Base-by-base conservation (phyloP, 1,140 invertebrate species). In the Nixonia krombeini region DNA sequence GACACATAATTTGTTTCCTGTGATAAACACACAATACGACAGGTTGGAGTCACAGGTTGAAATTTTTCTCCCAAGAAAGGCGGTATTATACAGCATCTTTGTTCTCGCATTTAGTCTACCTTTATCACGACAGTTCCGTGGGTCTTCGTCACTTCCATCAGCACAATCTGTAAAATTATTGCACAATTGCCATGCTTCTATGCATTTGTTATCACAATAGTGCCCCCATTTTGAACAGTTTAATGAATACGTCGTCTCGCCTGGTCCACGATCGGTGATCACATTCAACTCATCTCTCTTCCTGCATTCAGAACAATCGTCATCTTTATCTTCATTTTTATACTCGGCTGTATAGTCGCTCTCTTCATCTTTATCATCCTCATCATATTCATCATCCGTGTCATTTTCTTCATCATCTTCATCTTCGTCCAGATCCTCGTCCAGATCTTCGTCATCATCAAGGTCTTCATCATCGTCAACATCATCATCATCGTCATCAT, bases 61-160 rank as follows among this genome's bases (percentile, higher is more conserved):
- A 21, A 21, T 6, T 2, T 21, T 21, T 21, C 6, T 21, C 21
- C 21, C 6, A 21, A 21, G 10, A 25, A 63, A 66, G 58, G 44
- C 17, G 8, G 18, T 55, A 45, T 53, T 50, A 7, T 63, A 63
- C 58, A 63, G 51, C 52, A 5, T 9, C 40, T 18, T 28, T 42
- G 8, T 15, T 58, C 33, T 55, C 21, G 37, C 55, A 9, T 52
- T 53, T 62, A 51, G 18, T 62, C 58, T 71, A 71, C 63, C 63
- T 66, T 35, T 1, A 28, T 8, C 2, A 21, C 21, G 21, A 25
- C 69, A 67, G 3, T 25, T 51, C 42, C 5, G 23, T 40, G 13
- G 46, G 5, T 63, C 68, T 71, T 88, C 87, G 70, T 88, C 87
- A 15, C 75, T 75, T 5, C 72, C 75, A 64, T 87, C 86, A 0